Base-by-base conservation (phyloP, 2,113 vertebrate genomes). In the Hypomesus transpacificus region DNA sequence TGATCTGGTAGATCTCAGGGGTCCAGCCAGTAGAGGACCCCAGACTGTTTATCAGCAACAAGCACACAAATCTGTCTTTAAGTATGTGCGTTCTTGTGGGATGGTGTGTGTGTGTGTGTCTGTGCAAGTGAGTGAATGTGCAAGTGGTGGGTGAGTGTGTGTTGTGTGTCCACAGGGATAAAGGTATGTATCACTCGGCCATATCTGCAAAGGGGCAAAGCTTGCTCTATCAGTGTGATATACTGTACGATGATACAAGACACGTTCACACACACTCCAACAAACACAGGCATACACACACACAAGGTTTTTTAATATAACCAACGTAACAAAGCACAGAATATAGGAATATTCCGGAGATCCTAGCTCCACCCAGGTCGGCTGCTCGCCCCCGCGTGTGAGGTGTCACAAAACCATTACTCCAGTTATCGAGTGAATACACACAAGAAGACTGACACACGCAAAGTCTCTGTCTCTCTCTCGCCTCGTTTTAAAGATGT, bases 151-250 rank as follows among this genome's bases (percentile, higher is more conserved):
- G 3, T 14, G 13, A 34, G 18, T 20, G 68, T 61, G 58, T 17
- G 84, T 68, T 79, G 66, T 82, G 79, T 78, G 76, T 79, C 66
- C 75, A 71, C 64, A 70, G 70, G 14, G 8, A 71, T 71, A 60
- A 57, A 39, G n/a, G 1, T 18, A 20, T 56, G 8, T 56, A 56
- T 68, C 52, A 51, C 5, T 54, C 4, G 3, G 50, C 8, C 20
- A 14, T 22, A 11, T 22, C 20, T 60, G 58, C 14, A 22, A n/a
- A 26, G 20, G 46, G 53, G 60, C 20, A 22, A 24, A 39, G 71
- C 51, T 71, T 9, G 62, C 39, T 83, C 22, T 59, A 8, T 75
- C 59, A 76, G 28, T 70, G 31, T 75, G 26, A 71, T 61, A 53
- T 14, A 66, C 31, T 57, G 66, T 17, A 6, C 31, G 4, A 31